Base-by-base conservation (phyloP, 2,888 invertebrate species). In the Tenodera sinensis region DNA sequence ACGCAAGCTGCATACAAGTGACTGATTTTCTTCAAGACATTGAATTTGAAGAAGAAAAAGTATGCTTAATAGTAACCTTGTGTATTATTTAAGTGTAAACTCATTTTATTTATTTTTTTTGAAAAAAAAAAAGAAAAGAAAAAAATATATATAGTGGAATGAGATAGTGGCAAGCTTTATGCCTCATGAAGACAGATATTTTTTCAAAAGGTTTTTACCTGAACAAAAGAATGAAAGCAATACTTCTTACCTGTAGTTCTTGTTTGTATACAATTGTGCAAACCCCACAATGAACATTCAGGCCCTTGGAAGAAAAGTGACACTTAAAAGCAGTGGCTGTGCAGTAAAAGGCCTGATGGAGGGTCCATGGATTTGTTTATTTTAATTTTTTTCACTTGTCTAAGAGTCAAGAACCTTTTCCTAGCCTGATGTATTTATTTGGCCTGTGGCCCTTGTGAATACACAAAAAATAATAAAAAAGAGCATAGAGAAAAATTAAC, bases 191-290 rank as follows among this genome's bases (percentile, higher is more conserved):
- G 89, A 90, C 89, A 90, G 84, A 89, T 91, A 91, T 91, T 90
- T 91, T 91, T 91, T 90, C 91, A 90, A 91, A 71, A 89, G 91
- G 91, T 91, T 91, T 90, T 89, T 91, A 91, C 91, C 91, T 91
- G 90, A 91, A 88, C 90, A 89, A 89, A 90, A 90, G 88, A 89
- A 86, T 30, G 90, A 90, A 91, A 91, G 91, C 91, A 91, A 91
- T 91, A 91, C 90, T 90, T 91, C 90, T 88, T 89, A 90, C 89
- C 89, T 84, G 84, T 89, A 90, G 89, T 86, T 89, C 90, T 89
- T 88, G 88, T 90, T 90, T 90, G 84, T 89, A 90, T 89, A 88
- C 83, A 89, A 89, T 84, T 90, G 90, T 90, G 90, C 90, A 90
- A 90, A 90, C 89, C 88, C 89, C 83, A 88, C 89, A 47, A 85